These are phyloP conservation scores for Octonoba sinensis DNA, from an alignment of 2,888 invertebrate species.

Conservation along the genomic window DNA sequence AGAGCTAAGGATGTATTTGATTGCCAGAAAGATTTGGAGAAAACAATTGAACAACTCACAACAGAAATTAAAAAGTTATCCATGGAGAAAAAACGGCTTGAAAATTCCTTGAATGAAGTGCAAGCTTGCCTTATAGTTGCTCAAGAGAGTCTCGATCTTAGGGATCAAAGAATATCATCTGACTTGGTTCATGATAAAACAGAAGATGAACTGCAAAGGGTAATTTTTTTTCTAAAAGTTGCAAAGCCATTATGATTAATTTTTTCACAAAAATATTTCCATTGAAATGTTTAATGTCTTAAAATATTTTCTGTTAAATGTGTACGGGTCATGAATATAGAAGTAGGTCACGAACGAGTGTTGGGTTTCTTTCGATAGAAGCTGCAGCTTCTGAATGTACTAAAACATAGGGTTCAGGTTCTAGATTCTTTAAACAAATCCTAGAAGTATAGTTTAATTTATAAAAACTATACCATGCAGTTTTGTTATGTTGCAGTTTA, in stretches of 20 bases:
- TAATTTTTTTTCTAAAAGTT: slow-evolving; percentile 1
- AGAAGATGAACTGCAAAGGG: slow-evolving; percentile 46
- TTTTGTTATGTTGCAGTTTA: no score
- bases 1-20: slow-evolving; percentile 80
- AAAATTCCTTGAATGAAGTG: slow-evolving; percentile 40
- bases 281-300: neutral
- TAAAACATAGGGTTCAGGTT: no score
- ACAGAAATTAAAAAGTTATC: slow-evolving; percentile 36
- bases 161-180: slow-evolving; percentile 54
- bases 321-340: no score
- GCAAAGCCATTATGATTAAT: neutral
- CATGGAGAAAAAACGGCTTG: slow-evolving; percentile 46
- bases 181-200: slow-evolving; percentile 57
- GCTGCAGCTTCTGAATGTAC: no score
- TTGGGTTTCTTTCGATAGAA: no score
- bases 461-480: no score
- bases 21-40: slow-evolving; percentile 82
- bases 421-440: no score
- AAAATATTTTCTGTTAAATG: neutral
- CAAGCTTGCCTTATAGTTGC: slow-evolving; percentile 48
- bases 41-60: slow-evolving; percentile 45
- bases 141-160: slow-evolving; percentile 54
- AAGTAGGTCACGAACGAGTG: no score
- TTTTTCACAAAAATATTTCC: neutral
- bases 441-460: no score